Percentiles rank a stretch among this genome's conserved stretches.
Evolutionary conservation across 2,797 vertebrate genomes (phyloP).

Genomic region (Nannoperca obscura): DNA sequence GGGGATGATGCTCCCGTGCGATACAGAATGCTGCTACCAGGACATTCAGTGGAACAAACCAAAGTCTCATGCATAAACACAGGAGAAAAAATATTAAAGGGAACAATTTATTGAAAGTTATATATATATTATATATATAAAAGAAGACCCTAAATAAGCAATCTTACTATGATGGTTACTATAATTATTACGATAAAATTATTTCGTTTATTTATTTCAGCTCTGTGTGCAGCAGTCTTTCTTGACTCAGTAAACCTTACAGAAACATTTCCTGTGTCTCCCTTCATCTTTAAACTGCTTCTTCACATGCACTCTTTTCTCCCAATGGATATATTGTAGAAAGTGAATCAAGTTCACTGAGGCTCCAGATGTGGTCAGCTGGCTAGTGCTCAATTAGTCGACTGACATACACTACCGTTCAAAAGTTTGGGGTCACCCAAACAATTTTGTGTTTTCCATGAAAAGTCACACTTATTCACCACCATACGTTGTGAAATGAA

Average conservation of each 20-base stretch:
- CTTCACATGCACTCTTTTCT: conserved; percentile 13
- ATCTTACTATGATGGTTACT: conserved; percentile 88
- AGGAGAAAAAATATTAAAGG: conserved; percentile 84
- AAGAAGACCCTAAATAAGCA: conserved; percentile 86
- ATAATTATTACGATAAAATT: conserved; percentile 89
- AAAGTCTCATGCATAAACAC: conserved; percentile 86
- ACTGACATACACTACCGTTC: too few relatives aligned
- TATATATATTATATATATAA: conserved; percentile 86
- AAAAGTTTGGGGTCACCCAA: too few relatives aligned
- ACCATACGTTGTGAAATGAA: too few relatives aligned
- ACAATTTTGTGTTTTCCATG: too few relatives aligned
- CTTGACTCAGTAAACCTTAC: conserved; percentile 88
- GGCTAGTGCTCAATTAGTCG: neutral
- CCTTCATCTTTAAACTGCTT: conserved; percentile 54
- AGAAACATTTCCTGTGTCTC: conserved; percentile 79
- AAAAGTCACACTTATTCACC: too few relatives aligned
- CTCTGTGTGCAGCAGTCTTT: conserved; percentile 88
- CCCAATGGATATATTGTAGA: neutral
- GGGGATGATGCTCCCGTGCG: conserved; percentile 83
- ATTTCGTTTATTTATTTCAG: conserved; percentile 91
- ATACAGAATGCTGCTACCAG: conserved; percentile 88
- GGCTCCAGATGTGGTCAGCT: neutral
- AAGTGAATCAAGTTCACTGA: neutral
- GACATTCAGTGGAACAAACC: conserved; percentile 85
- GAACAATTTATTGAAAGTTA: conserved; percentile 87